Evolutionary conservation across 2,113 vertebrate species (phyloP), one percentile per base, ranked within the genome.

Genomic region (Eclectus roratus): DNA sequence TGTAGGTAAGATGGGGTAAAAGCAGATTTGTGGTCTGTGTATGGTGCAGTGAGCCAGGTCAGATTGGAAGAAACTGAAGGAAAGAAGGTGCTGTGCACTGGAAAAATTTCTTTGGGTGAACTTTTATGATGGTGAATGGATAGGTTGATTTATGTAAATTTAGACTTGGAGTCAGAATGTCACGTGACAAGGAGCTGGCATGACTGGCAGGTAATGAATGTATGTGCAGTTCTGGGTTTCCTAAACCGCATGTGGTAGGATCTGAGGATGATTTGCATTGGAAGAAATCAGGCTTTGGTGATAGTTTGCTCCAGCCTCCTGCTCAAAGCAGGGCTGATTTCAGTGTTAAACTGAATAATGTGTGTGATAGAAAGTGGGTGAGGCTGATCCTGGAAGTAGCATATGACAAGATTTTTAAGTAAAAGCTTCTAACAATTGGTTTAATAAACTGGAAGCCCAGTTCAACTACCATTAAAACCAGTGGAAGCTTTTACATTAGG

Each of bases 61-160:
- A 43, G 35, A 31, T 4, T 35, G 79, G 15, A 53, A 37, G 35
- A 37, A 80, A 13, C 2, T 29, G 52, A 17, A 88, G 63, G 56
- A 41, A 20, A 46, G 43, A 27, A 5, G 6, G 3, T 0, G 0
- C 37, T 50, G 31, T 49, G 44, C 8, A 2, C 13, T 41, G 9
- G 1, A 7, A 50, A 19, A 50, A 13, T 61, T 19, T 5, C 28
- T 87, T 25, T 23, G 50, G 35, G 56, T 66, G 50, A 58, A 41
- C n/a, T 80, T 87, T 64, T 52, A 33, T 21, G 24, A 1, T 16
- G n/a, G 7, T 6, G 21, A 24, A 39, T 43, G n/a, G 29, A 7
- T 24, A 41, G 33, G 16, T 83, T 64, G 53, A 29, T 64, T 63
- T 39, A 16, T 6, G 1, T 47, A 14, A 13, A 17, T 77, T 41